Evolutionary conservation across 2,797 vertebrate species (phyloP).

Genomic region (Lithobates pipiens): DNA sequence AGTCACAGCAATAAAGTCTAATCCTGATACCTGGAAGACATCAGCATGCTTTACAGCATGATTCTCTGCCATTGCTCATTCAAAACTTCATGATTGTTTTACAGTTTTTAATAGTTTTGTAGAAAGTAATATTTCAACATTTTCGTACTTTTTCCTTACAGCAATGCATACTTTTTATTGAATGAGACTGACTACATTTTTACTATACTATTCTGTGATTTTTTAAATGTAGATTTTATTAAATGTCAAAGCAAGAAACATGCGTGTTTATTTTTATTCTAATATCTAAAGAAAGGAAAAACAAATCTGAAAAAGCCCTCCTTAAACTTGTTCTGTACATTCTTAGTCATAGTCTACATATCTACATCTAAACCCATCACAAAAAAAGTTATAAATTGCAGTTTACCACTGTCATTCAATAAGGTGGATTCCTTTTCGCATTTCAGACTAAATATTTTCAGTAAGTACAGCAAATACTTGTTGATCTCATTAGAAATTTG

Average conservation of each 20-base stretch:
- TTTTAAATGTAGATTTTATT: constrained; percentile 27
- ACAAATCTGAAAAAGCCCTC: neutral
- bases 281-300: neutral
- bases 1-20: neutral
- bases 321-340: too few species aligned
- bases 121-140: neutral
- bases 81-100: neutral
- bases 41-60: neutral
- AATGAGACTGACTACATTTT: neutral
- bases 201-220: constrained; percentile 3
- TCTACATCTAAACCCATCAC: too few species aligned
- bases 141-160: neutral
- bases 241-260: constrained; percentile 2
- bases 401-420: too few species aligned
- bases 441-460: too few species aligned
- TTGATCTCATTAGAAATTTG: too few species aligned
- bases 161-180: neutral
- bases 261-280: too few species aligned
- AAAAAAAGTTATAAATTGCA: too few species aligned
- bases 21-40: neutral
- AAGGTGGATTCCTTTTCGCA: too few species aligned
- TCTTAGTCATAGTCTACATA: too few species aligned
- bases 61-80: neutral
- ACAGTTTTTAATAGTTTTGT: neutral
- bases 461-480: too few species aligned